Conservation (phyloP, 2,888 invertebrate species). For the Bibio marci region DNA sequence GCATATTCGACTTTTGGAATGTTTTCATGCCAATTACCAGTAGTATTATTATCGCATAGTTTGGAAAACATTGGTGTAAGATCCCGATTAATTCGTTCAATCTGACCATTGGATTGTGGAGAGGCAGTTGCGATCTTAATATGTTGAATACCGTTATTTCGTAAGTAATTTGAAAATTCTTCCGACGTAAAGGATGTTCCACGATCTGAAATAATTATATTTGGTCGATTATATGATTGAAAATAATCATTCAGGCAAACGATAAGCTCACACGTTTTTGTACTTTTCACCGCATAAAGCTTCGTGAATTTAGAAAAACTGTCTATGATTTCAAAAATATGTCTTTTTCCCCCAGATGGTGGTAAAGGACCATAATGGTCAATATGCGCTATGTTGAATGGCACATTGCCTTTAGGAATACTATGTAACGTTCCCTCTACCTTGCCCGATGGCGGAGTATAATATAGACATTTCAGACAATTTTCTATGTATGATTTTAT, state of each 20-base stretch:
- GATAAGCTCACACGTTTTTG: conserved; percentile 10
- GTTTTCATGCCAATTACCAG: conserved; percentile 6
- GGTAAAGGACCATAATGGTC: conserved; percentile 17
- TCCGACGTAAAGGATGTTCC: conserved; percentile 15
- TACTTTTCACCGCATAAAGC: conserved; percentile 12
- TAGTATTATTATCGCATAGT: conserved; percentile 3
- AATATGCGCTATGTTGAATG: conserved; percentile 15
- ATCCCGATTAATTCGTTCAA: conserved; percentile 2
- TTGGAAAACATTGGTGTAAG: conserved; percentile 6
- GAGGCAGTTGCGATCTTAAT: conserved; percentile 14
- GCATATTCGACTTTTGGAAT: conserved; percentile 13
- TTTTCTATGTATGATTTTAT: too few species aligned
- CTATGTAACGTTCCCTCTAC: conserved; percentile 14
- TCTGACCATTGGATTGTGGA: conserved; percentile 18
- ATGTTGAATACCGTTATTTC: conserved; percentile 11
- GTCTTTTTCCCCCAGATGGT: conserved; percentile 8
- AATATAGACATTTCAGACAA: too few species aligned
- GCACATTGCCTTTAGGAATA: conserved; percentile 13
- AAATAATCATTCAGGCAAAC: conserved; percentile 12
- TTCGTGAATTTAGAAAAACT: conserved; percentile 15
- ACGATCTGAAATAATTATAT: conserved; percentile 13
- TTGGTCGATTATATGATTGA: conserved; percentile 11
- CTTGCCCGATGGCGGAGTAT: conserved; percentile 2
- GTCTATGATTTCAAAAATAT: conserved; percentile 15
- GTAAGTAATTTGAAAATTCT: conserved; percentile 13